phyloP scores from a whole-genome alignment of 2,888 invertebrate species.

The Macrosiphum euphorbiae region DNA sequence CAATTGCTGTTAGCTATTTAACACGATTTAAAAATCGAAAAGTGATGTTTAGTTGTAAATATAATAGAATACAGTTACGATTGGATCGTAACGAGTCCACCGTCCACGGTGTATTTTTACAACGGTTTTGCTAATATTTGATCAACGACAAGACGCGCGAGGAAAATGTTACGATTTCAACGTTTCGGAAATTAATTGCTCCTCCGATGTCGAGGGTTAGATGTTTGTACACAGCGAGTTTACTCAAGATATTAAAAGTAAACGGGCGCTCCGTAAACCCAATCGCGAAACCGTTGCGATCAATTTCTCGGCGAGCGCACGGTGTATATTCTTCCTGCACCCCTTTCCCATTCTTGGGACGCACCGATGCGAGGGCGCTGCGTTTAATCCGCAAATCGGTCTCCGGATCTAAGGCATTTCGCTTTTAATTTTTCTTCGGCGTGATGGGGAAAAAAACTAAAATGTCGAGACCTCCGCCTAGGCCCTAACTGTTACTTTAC shows the following conservation, averaged over 20 bases:
- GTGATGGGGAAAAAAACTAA: background rate
- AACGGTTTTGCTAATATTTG: conserved; percentile 14
- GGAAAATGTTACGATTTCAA: background rate
- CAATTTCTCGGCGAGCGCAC: background rate
- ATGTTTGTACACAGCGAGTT: background rate
- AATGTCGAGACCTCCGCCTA: background rate
- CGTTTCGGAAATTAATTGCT: conserved; percentile 45
- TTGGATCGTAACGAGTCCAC: background rate
- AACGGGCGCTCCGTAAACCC: background rate
- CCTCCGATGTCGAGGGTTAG: background rate
- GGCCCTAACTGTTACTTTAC: background rate
- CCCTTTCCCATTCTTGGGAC: background rate
- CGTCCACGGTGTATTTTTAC: background rate
- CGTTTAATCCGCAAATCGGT: background rate
- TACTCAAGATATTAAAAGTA: conserved; percentile 33
- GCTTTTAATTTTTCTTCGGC: background rate
- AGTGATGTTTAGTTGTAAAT: background rate
- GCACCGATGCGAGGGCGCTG: background rate
- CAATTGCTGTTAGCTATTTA: background rate
- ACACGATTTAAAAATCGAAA: background rate
- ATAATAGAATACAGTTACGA: background rate
- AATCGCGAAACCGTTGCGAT: background rate
- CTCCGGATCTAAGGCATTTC: background rate
- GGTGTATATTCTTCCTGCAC: background rate
- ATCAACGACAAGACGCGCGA: background rate